Conservation (phyloP, 2,797 vertebrate genomes). For the Denticeps clupeoides region DNA sequence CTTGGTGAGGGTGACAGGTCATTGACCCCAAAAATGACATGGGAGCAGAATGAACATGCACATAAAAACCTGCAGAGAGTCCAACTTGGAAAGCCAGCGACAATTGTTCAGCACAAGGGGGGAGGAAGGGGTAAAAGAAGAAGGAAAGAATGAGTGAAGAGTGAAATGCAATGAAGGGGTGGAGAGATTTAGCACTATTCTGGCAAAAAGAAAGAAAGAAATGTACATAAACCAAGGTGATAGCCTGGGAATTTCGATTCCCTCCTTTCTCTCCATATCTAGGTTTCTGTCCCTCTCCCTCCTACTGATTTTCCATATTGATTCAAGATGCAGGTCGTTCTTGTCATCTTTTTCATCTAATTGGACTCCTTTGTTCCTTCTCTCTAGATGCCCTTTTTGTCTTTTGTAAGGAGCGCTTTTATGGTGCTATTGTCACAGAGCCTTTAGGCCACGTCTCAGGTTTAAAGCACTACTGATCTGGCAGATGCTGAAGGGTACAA, state of each 20-base stretch:
- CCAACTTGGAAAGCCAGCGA: slow-evolving; percentile 34
- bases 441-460: no score
- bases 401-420: slow-evolving; percentile 11
- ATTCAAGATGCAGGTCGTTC: no score
- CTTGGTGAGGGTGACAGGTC: no score
- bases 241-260: slow-evolving; percentile 41
- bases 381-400: background rate
- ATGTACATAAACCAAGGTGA: slow-evolving; percentile 32
- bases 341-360: background rate
- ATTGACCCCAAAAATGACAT: background rate
- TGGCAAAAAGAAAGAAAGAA: slow-evolving; percentile 1
- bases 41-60: slow-evolving; percentile 2
- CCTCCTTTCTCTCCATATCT: slow-evolving; percentile 1
- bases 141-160: slow-evolving; percentile 60
- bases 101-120: slow-evolving; percentile 38
- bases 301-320: background rate
- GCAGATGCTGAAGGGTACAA: no score
- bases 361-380: background rate
- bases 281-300: background rate
- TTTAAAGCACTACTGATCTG: no score
- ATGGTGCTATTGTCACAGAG: slow-evolving; percentile 1
- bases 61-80: background rate
- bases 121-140: slow-evolving; percentile 42
- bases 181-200: slow-evolving; percentile 23
- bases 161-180: slow-evolving; percentile 47